Percentiles rank a stretch among this genome's conserved stretches.
Conservation (phyloP, 2,113 vertebrate species). For the Pollimyrus isidori region DNA sequence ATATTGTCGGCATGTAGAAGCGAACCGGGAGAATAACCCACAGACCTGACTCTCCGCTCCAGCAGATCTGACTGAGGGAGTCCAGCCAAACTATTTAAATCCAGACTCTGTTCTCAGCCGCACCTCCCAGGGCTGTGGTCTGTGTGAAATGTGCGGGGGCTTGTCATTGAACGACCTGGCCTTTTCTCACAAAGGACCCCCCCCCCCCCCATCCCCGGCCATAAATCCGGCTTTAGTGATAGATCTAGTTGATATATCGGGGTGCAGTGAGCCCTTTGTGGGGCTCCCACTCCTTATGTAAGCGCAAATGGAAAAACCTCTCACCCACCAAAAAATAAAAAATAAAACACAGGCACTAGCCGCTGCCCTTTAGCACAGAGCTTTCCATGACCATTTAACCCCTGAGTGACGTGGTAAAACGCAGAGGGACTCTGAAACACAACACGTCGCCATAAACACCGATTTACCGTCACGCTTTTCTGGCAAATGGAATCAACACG, state of each 20-base stretch:
- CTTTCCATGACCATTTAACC: not conserved
- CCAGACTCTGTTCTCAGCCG: not conserved
- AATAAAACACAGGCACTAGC: not conserved
- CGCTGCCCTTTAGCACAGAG: not conserved
- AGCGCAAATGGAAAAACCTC: not conserved
- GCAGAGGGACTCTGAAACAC: not conserved
- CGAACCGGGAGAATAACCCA: not conserved
- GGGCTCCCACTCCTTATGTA: not conserved
- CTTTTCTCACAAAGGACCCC: not conserved
- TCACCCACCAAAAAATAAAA: not conserved
- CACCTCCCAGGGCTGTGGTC: not conserved
- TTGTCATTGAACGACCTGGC: not conserved
- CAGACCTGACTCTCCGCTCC: not conserved
- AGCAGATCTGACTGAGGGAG: not conserved
- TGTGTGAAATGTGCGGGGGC: not conserved
- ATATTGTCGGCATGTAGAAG: not conserved
- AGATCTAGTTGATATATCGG: not conserved
- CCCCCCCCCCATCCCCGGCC: not conserved
- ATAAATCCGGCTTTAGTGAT: not conserved
- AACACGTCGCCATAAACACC: not conserved
- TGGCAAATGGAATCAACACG: not conserved
- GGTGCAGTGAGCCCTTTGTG: not conserved
- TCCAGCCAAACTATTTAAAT: constrained; percentile 1
- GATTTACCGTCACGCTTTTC: not conserved
- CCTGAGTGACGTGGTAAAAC: not conserved